Base-by-base conservation (phyloP, 1,140 invertebrate species). In the Metopolophium dirhodum region DNA sequence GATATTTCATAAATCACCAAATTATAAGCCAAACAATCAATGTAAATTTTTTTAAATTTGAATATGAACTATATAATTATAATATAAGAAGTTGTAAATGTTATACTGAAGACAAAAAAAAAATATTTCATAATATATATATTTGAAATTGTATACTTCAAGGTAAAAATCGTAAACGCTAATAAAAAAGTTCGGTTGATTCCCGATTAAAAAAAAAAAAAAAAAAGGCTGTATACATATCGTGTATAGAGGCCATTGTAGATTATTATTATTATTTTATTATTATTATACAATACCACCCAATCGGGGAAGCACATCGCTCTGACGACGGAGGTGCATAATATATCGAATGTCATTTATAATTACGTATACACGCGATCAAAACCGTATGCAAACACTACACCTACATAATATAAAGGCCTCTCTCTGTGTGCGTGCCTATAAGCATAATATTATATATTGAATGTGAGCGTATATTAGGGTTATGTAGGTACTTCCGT, bases 341-440 rank as follows among this genome's bases (percentile, higher is more conserved):
- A 14, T 45, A 45, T 85, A 85, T 90, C 89, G 18, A 41, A 90
- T 90, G 37, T 45, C 89, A 61, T 90, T 45, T 68, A 90, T 90
- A 90, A 90, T 90, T 90, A 61, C 57, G 89, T 68, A 26, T 68
- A 45, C 57, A 68, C 89, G 89, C 89, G 54, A 90, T 90, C 89
- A 90, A 90, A 90, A 89, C 49, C 51, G 51, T 89, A 57, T 37
- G 35, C 87, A 49, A 37, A 49, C 87, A 89, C 49, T 23, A 9
- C 4, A 57, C 23, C 47, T 51, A n/a, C 26, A 47, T 86, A 47
- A 47, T 86, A 47, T 47, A n/a, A 26, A 26, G 22, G 83, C 18
- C 23, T 85, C 23, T 85, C 22, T 85, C 3, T 45, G 41, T 41
- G 41, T 86, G 83, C 37, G 83, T 47, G 61, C 61, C n/a, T 77